Percentiles rank a stretch among this genome's conserved stretches.
Evolutionary conservation across 1,140 invertebrate species (phyloP).

Genomic region (Danaus melanippus): DNA sequence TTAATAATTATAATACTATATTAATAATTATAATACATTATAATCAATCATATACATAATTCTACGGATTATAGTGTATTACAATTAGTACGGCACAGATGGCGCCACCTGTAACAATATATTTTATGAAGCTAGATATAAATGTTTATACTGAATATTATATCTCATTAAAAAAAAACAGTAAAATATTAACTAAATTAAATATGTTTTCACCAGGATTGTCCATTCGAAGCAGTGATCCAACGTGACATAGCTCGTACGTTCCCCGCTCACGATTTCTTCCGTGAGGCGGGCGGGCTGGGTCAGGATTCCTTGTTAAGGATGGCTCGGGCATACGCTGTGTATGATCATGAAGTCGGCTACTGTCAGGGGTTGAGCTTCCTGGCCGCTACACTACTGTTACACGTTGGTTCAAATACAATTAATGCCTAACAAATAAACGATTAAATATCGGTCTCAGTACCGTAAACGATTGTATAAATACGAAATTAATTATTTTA

Average conservation of each 20-base stretch:
- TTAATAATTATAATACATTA: no score
- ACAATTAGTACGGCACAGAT: no score
- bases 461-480: no score
- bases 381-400: slow-evolving; percentile 92
- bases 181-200: no score
- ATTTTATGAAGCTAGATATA: no score
- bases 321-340: slow-evolving; percentile 97
- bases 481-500: no score
- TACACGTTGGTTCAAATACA: slow-evolving; percentile 84
- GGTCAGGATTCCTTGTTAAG: slow-evolving; percentile 97
- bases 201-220: slow-evolving; percentile 76
- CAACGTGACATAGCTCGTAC: slow-evolving; percentile 97
- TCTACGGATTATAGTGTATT: no score
- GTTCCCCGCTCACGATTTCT: slow-evolving; percentile 98
- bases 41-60: no score
- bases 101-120: no score
- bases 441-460: no score
- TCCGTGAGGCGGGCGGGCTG: slow-evolving; percentile 90
- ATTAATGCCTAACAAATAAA: no score
- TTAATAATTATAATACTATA: no score
- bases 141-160: background rate
- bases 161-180: background rate
- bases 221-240: slow-evolving; percentile 92
- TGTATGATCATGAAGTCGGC: slow-evolving; percentile 97
- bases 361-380: slow-evolving; percentile 99